Conservation (phyloP, 2,113 vertebrate species). For the Myanophis thanlyinensis region DNA sequence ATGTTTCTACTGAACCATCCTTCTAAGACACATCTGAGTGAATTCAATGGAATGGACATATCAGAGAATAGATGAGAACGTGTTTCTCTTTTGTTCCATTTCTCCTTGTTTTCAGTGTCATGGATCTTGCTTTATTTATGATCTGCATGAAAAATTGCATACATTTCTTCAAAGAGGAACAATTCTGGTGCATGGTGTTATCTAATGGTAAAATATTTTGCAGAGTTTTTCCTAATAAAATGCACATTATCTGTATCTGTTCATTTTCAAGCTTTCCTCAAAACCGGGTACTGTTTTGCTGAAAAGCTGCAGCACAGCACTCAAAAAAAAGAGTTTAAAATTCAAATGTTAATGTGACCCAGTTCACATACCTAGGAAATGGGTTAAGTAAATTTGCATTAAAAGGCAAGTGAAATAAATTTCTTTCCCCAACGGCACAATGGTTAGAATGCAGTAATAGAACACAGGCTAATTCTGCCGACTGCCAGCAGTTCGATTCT, state of each 20-base stretch:
- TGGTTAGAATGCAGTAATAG: too few species aligned
- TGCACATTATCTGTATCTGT: neutral
- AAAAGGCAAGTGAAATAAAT: neutral
- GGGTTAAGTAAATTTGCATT: neutral
- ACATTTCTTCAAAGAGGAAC: neutral
- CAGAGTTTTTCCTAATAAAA: neutral
- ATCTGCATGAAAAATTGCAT: neutral
- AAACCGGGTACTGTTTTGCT: neutral
- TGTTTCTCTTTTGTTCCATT: neutral
- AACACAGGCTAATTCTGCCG: too few species aligned
- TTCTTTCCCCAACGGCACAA: neutral
- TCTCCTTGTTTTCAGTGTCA: neutral
- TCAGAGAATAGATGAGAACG: neutral
- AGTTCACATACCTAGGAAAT: neutral
- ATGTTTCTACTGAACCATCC: neutral
- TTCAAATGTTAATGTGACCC: neutral
- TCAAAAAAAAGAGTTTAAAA: neutral
- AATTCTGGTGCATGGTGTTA: neutral
- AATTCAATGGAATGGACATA: neutral
- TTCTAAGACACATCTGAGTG: neutral
- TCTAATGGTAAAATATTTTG: neutral
- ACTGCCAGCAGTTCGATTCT: too few species aligned
- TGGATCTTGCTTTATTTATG: neutral
- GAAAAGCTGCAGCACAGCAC: neutral
- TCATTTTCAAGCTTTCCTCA: neutral